A percentile compares a stretch with the other conserved stretches of the same genome.
Conservation (phyloP, 2,797 vertebrate genomes). For the Atherinosoma microstoma region DNA sequence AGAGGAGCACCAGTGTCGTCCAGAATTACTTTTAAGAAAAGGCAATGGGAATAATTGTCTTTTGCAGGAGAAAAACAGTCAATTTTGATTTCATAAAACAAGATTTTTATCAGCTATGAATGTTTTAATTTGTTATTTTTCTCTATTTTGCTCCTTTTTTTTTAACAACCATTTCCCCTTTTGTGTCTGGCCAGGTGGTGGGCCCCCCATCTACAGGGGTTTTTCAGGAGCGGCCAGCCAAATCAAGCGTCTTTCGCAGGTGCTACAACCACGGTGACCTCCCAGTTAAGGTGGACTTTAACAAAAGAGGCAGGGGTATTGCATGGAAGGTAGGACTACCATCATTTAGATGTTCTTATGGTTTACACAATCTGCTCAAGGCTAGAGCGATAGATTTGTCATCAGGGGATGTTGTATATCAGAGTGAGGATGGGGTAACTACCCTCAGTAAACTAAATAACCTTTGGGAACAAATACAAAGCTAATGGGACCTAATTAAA, state of each 20-base stretch:
- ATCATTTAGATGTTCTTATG: neutral
- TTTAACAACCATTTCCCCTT: constrained; percentile 14
- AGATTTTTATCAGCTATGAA: constrained; percentile 34
- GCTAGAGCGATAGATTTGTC: neutral
- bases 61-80: constrained; percentile 65
- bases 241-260: constrained; percentile 91
- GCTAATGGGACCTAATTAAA: constrained; percentile 24
- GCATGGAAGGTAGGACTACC: constrained; percentile 82
- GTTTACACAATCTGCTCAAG: constrained; percentile 13
- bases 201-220: constrained; percentile 90
- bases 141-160: constrained; percentile 12
- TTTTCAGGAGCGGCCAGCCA: constrained; percentile 88
- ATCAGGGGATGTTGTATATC: constrained; percentile 1
- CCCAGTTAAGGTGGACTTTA: constrained; percentile 82
- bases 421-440: neutral
- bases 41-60: constrained; percentile 62
- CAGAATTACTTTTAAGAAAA: constrained; percentile 68
- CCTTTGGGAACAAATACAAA: constrained; percentile 24
- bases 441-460: constrained; percentile 15
- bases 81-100: constrained; percentile 70
- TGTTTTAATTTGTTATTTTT: constrained; percentile 38
- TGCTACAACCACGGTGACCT: constrained; percentile 94
- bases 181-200: constrained; percentile 81
- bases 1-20: constrained; percentile 61
- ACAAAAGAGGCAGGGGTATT: constrained; percentile 77